These are phyloP conservation scores for Cryptoblepharus egeriae DNA, from an alignment of 2,797 vertebrate genomes.

Conservation along the genomic window DNA sequence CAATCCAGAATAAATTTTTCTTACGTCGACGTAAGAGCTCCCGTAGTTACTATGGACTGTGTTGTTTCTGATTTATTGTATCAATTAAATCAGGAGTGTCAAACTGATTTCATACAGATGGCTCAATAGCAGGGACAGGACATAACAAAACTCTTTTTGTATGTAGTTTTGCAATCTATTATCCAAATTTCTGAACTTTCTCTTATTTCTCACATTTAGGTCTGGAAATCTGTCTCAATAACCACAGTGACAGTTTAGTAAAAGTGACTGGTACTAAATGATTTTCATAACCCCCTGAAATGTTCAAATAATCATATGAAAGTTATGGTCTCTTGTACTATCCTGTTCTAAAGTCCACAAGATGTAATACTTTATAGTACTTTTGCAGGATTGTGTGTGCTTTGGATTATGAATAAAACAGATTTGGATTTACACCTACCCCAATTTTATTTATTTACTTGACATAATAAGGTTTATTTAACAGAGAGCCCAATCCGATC, in stretches of 20 bases:
- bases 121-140: too few species aligned
- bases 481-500: too few species aligned
- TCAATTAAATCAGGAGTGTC: too few species aligned
- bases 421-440: too few species aligned
- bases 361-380: background rate
- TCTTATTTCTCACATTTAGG: background rate
- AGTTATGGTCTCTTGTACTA: background rate
- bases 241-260: too few species aligned
- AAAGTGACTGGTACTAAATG: too few species aligned
- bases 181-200: background rate
- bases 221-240: background rate
- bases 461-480: background rate
- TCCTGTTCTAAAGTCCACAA: background rate
- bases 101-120: too few species aligned
- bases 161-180: background rate
- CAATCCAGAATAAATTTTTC: too few species aligned
- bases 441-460: too few species aligned
- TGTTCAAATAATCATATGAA: background rate
- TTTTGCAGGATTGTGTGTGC: background rate
- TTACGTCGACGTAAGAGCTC: too few species aligned
- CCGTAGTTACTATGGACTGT: too few species aligned
- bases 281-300: background rate
- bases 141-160: background rate
- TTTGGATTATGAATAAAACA: background rate
- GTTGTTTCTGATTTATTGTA: background rate